phyloP scores from a whole-genome alignment of 2,888 invertebrate genomes.

The Malachius bipustulatus region DNA sequence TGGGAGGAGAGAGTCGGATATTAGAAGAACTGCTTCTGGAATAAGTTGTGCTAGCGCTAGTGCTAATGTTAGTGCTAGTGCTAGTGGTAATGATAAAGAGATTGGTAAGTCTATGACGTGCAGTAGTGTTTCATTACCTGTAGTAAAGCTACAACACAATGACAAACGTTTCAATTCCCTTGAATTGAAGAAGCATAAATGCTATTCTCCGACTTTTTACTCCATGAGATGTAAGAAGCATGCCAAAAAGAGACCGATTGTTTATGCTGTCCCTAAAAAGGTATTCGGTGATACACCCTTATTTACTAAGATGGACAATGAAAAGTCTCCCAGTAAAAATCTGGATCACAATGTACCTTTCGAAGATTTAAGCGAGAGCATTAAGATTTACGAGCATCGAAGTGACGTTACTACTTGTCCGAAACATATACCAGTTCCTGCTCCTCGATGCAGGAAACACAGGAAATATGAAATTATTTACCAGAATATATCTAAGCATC shows the following conservation, averaged over 20 bases:
- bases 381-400: conserved; percentile 50
- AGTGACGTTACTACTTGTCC: conserved; percentile 26
- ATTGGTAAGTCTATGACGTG: conserved; percentile 17
- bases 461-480: conserved; percentile 28
- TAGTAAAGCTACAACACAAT: too few species aligned
- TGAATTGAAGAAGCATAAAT: conserved; percentile 33
- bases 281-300: too few species aligned
- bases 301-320: conserved; percentile 5
- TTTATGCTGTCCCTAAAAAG: conserved; percentile 33
- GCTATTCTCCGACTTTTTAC: conserved; percentile 37
- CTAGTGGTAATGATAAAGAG: conserved; percentile 15
- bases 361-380: conserved; percentile 55
- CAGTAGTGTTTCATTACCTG: too few species aligned
- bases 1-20: conserved; percentile 28
- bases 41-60: conserved; percentile 14
- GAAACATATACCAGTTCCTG: conserved; percentile 41
- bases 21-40: conserved; percentile 29
- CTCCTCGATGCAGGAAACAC: conserved; percentile 40
- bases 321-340: conserved; percentile 7
- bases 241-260: conserved; percentile 32
- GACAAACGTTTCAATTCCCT: conserved; percentile 32
- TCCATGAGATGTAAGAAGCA: conserved; percentile 37
- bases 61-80: conserved; percentile 9
- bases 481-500: conserved; percentile 24
- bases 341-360: conserved; percentile 38